Percentiles rank a stretch among this genome's conserved stretches.
phyloP scores from a whole-genome alignment of 2,113 vertebrate genomes.

The Bothrops jararaca region DNA sequence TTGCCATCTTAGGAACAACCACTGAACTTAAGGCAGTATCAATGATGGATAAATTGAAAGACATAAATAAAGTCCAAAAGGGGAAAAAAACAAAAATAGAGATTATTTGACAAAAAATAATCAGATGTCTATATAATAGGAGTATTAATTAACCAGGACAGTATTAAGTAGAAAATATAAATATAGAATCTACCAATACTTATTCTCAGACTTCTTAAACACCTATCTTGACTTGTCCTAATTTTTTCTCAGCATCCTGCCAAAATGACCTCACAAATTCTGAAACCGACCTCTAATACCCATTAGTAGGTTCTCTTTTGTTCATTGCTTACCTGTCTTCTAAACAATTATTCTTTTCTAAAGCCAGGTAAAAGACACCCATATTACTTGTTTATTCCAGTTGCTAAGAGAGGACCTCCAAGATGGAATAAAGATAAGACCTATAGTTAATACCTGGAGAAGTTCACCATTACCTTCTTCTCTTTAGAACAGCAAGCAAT shows the following conservation, averaged over 20 bases:
- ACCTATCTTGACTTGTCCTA: background rate
- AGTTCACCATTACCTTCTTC: background rate
- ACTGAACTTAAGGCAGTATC: background rate
- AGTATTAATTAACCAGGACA: background rate
- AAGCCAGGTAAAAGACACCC: background rate
- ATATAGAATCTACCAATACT: background rate
- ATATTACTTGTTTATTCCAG: background rate
- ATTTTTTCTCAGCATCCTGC: background rate
- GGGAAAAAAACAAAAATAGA: background rate
- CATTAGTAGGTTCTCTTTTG: background rate
- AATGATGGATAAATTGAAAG: conserved; percentile 61
- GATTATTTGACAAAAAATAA: background rate
- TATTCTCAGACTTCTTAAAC: background rate
- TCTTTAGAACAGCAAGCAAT: background rate
- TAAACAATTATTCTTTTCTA: background rate
- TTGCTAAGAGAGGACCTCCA: background rate
- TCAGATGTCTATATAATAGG: background rate
- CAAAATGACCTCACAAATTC: background rate
- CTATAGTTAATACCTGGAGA: background rate
- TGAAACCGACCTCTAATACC: background rate
- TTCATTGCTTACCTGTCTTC: background rate
- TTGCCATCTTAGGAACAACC: background rate
- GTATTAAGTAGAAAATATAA: background rate
- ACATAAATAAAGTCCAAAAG: no score
- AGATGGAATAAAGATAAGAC: background rate